Evolutionary conservation across 1,140 invertebrate genomes (phyloP).

Genomic region (Bombus pascuorum): DNA sequence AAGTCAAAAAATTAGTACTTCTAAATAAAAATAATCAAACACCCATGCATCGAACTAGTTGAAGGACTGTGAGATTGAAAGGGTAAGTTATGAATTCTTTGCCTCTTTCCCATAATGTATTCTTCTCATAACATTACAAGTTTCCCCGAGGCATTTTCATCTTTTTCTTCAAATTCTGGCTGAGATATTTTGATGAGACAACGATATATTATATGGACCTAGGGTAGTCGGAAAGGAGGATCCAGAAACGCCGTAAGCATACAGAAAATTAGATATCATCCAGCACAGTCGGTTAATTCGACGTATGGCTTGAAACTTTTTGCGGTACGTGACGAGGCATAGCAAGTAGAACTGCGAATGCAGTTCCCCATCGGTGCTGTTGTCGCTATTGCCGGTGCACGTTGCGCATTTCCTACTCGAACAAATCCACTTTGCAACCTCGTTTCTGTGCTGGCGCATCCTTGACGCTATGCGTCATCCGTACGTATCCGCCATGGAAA

Average conservation of each 20-base stretch:
- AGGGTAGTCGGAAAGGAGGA: no score
- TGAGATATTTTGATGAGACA: neutral
- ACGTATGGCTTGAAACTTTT: slow-evolving; percentile 60
- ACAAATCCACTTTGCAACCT: slow-evolving; percentile 66
- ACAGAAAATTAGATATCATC: slow-evolving; percentile 58
- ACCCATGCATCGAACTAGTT: no score
- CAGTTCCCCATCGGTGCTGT: slow-evolving; percentile 12
- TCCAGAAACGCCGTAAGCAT: slow-evolving; percentile 42
- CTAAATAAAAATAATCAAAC: no score
- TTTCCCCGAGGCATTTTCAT: neutral
- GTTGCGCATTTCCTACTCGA: slow-evolving; percentile 58
- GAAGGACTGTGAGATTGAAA: no score
- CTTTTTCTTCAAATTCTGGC: neutral
- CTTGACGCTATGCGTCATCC: slow-evolving; percentile 62
- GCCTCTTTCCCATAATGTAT: no score
- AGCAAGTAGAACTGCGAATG: slow-evolving; percentile 50
- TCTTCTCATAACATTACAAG: no score
- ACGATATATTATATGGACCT: neutral
- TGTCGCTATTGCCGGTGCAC: slow-evolving; percentile 23
- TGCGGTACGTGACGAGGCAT: slow-evolving; percentile 60
- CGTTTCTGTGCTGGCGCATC: slow-evolving; percentile 53
- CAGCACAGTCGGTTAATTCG: slow-evolving; percentile 58
- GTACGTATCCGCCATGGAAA: slow-evolving; percentile 40
- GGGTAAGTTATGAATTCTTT: no score
- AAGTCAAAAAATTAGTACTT: no score